Evolutionary conservation across 2,888 invertebrate species (phyloP).

Genomic region (Acrocyrtus sp.): DNA sequence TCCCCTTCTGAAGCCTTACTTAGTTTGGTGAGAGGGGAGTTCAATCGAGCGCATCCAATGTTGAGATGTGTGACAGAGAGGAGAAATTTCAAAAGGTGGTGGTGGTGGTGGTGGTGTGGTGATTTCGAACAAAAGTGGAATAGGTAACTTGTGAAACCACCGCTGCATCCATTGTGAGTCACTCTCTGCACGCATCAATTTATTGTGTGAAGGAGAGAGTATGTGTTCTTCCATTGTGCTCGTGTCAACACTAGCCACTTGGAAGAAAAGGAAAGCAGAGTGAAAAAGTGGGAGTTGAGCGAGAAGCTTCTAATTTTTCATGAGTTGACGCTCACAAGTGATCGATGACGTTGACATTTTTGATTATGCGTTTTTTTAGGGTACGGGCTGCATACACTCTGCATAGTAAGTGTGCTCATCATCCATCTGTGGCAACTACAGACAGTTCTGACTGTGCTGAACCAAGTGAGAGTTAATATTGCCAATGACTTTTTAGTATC

Average conservation of each 20-base stretch:
- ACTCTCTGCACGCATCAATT: background rate
- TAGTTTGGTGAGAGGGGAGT: constrained; percentile 39
- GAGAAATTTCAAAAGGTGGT: constrained; percentile 29
- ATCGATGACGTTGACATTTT: constrained; percentile 55
- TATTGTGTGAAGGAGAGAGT: background rate
- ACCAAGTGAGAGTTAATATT: too few relatives aligned
- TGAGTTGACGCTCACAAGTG: constrained; percentile 54
- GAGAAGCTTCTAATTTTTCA: constrained; percentile 52
- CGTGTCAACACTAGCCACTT: constrained; percentile 22
- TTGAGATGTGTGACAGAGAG: constrained; percentile 41
- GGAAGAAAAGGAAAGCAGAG: background rate
- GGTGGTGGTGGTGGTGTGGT: background rate
- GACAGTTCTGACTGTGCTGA: too few relatives aligned
- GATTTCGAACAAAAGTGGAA: too few relatives aligned
- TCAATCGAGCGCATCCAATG: constrained; percentile 44
- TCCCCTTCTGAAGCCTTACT: background rate
- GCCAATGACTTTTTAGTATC: too few relatives aligned
- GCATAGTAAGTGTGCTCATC: too few relatives aligned
- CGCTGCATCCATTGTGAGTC: constrained; percentile 9
- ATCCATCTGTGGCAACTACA: too few relatives aligned
- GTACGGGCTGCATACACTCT: too few relatives aligned
- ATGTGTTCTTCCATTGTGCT: constrained; percentile 24
- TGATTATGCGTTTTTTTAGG: constrained; percentile 52
- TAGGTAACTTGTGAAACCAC: background rate
- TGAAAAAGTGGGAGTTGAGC: constrained; percentile 2